These are phyloP conservation scores for Neolamprologus longior DNA, from an alignment of 2,113 vertebrate genomes.

Conservation along the genomic window DNA sequence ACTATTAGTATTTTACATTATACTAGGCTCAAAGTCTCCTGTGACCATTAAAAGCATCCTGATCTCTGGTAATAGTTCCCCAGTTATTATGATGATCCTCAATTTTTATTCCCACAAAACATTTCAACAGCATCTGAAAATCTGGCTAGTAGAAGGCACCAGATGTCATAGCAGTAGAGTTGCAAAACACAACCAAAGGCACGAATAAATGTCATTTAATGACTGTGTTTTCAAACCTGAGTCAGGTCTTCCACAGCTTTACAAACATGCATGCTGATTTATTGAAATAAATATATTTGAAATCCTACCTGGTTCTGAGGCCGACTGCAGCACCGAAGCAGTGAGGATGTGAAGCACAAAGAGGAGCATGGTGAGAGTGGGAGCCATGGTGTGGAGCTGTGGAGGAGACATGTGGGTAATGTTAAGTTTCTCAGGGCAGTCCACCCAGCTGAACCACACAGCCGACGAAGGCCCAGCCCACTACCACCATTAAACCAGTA, in stretches of 20 bases:
- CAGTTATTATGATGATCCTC: not conserved
- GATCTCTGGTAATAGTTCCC: not conserved
- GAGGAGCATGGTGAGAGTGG: not conserved
- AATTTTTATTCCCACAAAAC: not conserved
- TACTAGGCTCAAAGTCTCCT: not conserved
- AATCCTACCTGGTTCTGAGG: conserved; percentile 25
- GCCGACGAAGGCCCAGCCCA: conserved; percentile 15
- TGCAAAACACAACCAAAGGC: not conserved
- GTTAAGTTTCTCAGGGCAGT: conserved; percentile 1
- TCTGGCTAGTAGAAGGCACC: not conserved
- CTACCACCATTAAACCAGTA: not conserved
- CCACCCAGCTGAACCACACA: not conserved
- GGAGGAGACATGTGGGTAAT: conserved; percentile 12
- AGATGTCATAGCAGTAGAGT: not conserved
- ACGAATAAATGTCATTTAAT: not conserved
- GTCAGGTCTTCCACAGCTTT: not conserved
- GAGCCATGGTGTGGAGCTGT: conserved; percentile 40
- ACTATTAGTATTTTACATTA: not conserved
- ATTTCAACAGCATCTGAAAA: not conserved
- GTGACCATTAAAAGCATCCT: not conserved
- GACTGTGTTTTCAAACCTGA: not conserved
- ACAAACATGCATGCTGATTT: not conserved
- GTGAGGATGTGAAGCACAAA: not conserved
- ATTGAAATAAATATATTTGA: not conserved
- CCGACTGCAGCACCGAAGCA: not conserved